Conservation (phyloP, 2,888 invertebrate genomes). For the Drosophila nr. perissopoda region DNA sequence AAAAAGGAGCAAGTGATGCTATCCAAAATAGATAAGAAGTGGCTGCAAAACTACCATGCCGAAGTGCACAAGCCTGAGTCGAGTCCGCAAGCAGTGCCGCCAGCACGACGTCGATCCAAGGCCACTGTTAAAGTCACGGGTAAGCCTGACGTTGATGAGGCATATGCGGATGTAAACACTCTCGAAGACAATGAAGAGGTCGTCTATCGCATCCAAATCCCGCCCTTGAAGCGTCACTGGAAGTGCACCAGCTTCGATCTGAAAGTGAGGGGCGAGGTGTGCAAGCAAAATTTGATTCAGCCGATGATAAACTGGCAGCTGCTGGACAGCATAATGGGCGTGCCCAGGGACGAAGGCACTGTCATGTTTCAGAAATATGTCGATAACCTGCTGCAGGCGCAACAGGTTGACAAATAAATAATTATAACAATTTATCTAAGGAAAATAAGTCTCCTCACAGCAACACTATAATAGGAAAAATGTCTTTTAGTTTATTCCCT, state of each 20-base stretch:
- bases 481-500: too few species aligned
- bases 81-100: not conserved
- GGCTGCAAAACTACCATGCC: slow-evolving; percentile 9
- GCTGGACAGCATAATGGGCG: slow-evolving; percentile 39
- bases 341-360: slow-evolving; percentile 12
- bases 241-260: slow-evolving; percentile 22
- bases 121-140: not conserved
- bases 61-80: not conserved
- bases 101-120: not conserved
- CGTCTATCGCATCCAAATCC: slow-evolving; percentile 17
- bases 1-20: not conserved
- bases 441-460: too few species aligned
- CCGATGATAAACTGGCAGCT: slow-evolving; percentile 28
- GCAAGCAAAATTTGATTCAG: slow-evolving; percentile 22
- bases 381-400: not conserved
- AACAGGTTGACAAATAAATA: not conserved
- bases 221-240: slow-evolving; percentile 25
- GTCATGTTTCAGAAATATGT: slow-evolving; percentile 10
- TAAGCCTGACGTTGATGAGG: not conserved
- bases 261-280: slow-evolving; percentile 7
- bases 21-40: slow-evolving; percentile 1
- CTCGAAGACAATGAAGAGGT: slow-evolving; percentile 25
- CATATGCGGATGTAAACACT: not conserved
- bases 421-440: not conserved
- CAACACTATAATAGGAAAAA: too few species aligned